Percentiles rank a stretch among this genome's conserved stretches.
Evolutionary conservation across 37 sponge, comb jelly and placozoan species (phyloP).

Genomic region (Theonella swinhoei): DNA sequence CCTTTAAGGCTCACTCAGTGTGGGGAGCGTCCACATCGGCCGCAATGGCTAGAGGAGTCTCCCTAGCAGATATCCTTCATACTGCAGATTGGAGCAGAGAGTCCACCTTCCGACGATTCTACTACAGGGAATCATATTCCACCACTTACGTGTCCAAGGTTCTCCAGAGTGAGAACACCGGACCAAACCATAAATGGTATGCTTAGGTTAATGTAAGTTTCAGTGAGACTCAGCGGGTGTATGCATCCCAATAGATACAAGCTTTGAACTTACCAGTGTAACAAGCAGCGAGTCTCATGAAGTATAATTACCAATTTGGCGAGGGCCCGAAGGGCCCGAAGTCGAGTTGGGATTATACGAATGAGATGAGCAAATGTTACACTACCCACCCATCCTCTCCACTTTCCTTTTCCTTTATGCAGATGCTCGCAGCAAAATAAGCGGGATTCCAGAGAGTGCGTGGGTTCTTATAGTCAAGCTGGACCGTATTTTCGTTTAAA

Average conservation of each 20-base stretch:
- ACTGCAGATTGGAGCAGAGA: slow-evolving; percentile 31
- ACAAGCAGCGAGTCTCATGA: neutral
- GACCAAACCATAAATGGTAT: neutral
- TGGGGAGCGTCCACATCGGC: slow-evolving; percentile 31
- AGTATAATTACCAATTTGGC: neutral
- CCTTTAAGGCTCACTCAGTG: slow-evolving; percentile 46
- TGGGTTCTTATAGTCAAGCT: too few relatives aligned
- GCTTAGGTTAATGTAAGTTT: neutral
- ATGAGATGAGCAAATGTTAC: too few relatives aligned
- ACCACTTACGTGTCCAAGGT: neutral
- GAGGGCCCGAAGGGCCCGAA: neutral
- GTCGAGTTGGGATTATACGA: too few relatives aligned
- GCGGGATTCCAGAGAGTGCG: too few relatives aligned
- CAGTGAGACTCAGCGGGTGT: neutral
- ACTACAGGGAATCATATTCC: neutral
- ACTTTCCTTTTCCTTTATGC: too few relatives aligned
- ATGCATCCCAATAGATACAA: neutral
- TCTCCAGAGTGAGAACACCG: neutral
- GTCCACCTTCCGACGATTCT: slow-evolving; percentile 30
- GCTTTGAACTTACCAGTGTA: neutral
- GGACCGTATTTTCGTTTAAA: too few relatives aligned
- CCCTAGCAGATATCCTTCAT: slow-evolving; percentile 4
- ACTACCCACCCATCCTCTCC: too few relatives aligned
- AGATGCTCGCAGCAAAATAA: too few relatives aligned
- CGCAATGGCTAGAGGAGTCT: slow-evolving; percentile 31